Conservation (phyloP, 2,888 invertebrate species). For the Drosophila neoperkinsi region DNA sequence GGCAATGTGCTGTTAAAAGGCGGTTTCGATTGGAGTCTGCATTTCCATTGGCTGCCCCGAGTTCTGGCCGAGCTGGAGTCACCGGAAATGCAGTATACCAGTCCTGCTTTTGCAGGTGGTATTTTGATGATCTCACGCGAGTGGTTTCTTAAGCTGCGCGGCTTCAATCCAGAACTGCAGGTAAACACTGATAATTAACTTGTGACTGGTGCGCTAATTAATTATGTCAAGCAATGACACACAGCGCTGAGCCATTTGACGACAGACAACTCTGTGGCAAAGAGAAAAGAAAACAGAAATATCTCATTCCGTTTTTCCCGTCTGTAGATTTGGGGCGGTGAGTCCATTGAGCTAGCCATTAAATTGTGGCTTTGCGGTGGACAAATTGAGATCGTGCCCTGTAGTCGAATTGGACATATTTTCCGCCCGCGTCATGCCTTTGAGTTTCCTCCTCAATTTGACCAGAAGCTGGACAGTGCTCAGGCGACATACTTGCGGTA, state of each 20-base stretch:
- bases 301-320: conserved; percentile 20
- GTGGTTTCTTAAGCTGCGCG: conserved; percentile 84
- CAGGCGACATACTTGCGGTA: conserved; percentile 83
- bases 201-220: conserved; percentile 63
- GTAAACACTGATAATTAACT: conserved; percentile 71
- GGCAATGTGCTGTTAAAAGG: conserved; percentile 84
- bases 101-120: conserved; percentile 83
- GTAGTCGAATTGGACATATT: conserved; percentile 85
- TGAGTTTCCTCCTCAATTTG: conserved; percentile 73
- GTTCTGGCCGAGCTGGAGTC: conserved; percentile 37
- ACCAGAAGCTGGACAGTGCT: conserved; percentile 57
- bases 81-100: conserved; percentile 60
- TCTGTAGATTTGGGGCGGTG: conserved; percentile 84
- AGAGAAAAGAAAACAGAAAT: conserved; percentile 20
- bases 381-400: conserved; percentile 85
- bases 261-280: conserved; percentile 13
- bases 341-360: conserved; percentile 85
- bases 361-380: conserved; percentile 85
- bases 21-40: conserved; percentile 86
- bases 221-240: conserved; percentile 50
- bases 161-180: conserved; percentile 83
- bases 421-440: conserved; percentile 83
- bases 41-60: conserved; percentile 85
- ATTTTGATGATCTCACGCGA: conserved; percentile 84
- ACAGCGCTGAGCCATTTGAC: conserved; percentile 24